phyloP scores from a whole-genome alignment of 2,888 invertebrate species.

The Xestoiulus laeticollis region DNA sequence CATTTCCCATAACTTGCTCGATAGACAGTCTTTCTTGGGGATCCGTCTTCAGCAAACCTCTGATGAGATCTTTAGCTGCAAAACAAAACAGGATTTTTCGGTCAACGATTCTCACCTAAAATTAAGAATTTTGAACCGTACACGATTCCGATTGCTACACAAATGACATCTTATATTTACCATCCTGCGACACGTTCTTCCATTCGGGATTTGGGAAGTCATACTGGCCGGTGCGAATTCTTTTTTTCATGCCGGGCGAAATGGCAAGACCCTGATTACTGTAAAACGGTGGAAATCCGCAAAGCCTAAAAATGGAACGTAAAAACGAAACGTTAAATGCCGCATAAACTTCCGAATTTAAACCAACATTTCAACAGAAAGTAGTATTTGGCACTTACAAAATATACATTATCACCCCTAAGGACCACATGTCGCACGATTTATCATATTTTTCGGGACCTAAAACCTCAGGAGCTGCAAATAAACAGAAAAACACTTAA shows the following conservation, averaged over 20 bases:
- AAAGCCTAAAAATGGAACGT: conserved; percentile 69
- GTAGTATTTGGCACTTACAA: conserved; percentile 71
- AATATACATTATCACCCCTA: conserved; percentile 99
- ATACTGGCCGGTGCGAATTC: conserved; percentile 95
- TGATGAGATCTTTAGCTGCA: conserved; percentile 88
- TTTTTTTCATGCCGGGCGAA: conserved; percentile 98
- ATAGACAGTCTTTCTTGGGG: conserved; percentile 89
- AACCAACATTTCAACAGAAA: background rate
- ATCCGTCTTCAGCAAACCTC: conserved; percentile 92
- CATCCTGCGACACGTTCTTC: conserved; percentile 92
- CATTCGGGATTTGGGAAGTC: conserved; percentile 97
- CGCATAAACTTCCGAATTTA: no score
- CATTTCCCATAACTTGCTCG: conserved; percentile 86
- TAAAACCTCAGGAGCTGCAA: conserved; percentile 82
- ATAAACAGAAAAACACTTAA: background rate
- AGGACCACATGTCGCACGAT: conserved; percentile 98
- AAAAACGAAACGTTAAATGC: background rate
- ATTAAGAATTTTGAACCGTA: background rate
- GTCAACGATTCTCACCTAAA: background rate
- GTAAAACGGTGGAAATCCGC: conserved; percentile 99
- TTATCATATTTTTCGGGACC: conserved; percentile 98
- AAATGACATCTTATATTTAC: conserved; percentile 60
- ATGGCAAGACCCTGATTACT: conserved; percentile 97
- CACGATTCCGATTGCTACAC: background rate
- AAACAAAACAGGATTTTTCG: background rate